phyloP scores from a whole-genome alignment of 2,888 invertebrate genomes.

The Drosophila anomalipes region DNA sequence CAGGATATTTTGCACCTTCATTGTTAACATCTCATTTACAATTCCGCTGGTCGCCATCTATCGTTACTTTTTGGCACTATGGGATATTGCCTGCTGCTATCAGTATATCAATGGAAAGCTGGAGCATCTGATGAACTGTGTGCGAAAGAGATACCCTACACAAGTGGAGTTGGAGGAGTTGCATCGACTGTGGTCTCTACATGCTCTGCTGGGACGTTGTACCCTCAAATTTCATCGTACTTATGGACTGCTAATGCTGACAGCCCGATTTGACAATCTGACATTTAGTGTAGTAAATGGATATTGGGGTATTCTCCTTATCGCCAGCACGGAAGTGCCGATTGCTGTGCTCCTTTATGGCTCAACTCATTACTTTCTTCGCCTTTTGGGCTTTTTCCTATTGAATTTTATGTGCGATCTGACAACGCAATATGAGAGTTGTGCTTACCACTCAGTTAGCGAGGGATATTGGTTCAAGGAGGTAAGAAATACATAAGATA shows the following conservation, averaged over 20 bases:
- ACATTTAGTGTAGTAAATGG: conserved; percentile 25
- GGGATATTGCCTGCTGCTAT: conserved; percentile 52
- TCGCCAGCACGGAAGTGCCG: neutral
- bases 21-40: conserved; percentile 27
- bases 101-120: conserved; percentile 42
- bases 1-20: neutral
- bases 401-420: conserved; percentile 57
- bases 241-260: conserved; percentile 45
- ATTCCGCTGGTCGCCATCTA: conserved; percentile 43
- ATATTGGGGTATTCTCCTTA: conserved; percentile 44
- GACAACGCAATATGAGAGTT: conserved; percentile 34
- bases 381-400: conserved; percentile 47
- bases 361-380: neutral
- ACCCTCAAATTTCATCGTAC: conserved; percentile 27
- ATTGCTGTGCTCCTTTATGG: neutral
- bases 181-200: conserved; percentile 48
- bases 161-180: conserved; percentile 25
- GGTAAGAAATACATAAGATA: neutral
- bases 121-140: neutral
- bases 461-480: conserved; percentile 27
- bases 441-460: neutral
- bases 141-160: neutral
- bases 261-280: conserved; percentile 42
- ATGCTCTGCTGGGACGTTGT: conserved; percentile 29
- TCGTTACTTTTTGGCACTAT: conserved; percentile 54